phyloP scores from a whole-genome alignment of 2,113 vertebrate genomes.

The Gallinago media region DNA sequence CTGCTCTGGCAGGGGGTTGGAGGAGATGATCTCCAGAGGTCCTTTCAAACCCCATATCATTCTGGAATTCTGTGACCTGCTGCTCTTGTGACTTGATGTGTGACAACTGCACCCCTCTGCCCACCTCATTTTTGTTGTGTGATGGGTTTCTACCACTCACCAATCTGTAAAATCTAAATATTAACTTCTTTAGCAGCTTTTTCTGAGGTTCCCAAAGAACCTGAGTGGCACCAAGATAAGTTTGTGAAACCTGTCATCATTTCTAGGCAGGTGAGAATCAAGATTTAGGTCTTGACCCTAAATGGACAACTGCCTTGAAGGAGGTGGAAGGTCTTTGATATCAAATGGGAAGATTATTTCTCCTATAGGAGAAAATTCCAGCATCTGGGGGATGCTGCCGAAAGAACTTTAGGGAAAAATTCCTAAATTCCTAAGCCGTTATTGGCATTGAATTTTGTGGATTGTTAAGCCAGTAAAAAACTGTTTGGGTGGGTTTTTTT shows the following conservation, averaged over 20 bases:
- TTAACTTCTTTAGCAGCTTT: background rate
- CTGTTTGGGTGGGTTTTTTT: rapidly evolving
- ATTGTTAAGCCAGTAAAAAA: background rate
- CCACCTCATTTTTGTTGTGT: background rate
- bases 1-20: too few relatives aligned
- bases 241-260: background rate
- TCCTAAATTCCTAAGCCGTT: background rate
- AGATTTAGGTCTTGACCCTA: background rate
- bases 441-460: background rate
- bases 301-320: background rate
- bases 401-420: background rate
- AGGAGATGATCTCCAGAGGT: too few relatives aligned
- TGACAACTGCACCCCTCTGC: background rate
- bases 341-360: background rate
- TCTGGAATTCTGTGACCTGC: background rate
- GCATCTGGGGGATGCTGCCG: background rate
- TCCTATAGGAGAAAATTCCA: background rate
- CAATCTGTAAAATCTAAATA: background rate
- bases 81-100: background rate
- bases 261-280: background rate
- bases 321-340: background rate
- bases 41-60: too few relatives aligned
- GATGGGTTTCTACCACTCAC: background rate
- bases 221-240: background rate
- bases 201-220: background rate